Evolutionary conservation across 2,797 vertebrate genomes (phyloP).

Genomic region (Pseudochromis fuscus): DNA sequence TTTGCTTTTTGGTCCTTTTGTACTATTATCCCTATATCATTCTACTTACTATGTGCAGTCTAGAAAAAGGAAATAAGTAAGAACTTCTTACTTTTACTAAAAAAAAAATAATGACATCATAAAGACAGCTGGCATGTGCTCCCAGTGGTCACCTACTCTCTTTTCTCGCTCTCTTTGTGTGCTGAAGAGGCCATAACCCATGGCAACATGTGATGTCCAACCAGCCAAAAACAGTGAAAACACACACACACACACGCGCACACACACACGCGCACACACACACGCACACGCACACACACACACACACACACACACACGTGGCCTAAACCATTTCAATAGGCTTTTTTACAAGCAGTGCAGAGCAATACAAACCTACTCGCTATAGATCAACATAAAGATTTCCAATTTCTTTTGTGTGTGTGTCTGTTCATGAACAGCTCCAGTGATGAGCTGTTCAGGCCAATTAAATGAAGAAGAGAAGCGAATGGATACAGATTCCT

Average conservation of each 20-base stretch:
- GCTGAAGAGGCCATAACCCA: constrained; percentile 25
- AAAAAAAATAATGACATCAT: constrained; percentile 8
- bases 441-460: constrained; percentile 74
- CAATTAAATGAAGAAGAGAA: constrained; percentile 79
- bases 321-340: neutral
- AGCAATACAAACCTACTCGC: constrained; percentile 25
- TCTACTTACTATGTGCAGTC: too few species aligned
- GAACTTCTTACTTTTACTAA: neutral
- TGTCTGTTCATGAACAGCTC: constrained; percentile 20
- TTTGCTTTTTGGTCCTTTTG: too few species aligned
- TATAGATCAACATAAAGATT: constrained; percentile 58
- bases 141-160: neutral
- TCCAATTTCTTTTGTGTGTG: constrained; percentile 22
- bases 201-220: constrained; percentile 3
- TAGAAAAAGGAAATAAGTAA: neutral
- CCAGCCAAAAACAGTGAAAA: neutral
- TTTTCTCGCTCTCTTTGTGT: constrained; percentile 1
- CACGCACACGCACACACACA: neutral
- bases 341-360: constrained; percentile 27
- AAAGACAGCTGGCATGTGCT: constrained; percentile 8
- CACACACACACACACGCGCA: neutral
- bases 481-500: constrained; percentile 77
- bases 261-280: neutral
- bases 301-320: neutral
- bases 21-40: too few species aligned